Evolutionary conservation across 2,797 vertebrate species (phyloP).

Genomic region (Phalanger gymnotis): DNA sequence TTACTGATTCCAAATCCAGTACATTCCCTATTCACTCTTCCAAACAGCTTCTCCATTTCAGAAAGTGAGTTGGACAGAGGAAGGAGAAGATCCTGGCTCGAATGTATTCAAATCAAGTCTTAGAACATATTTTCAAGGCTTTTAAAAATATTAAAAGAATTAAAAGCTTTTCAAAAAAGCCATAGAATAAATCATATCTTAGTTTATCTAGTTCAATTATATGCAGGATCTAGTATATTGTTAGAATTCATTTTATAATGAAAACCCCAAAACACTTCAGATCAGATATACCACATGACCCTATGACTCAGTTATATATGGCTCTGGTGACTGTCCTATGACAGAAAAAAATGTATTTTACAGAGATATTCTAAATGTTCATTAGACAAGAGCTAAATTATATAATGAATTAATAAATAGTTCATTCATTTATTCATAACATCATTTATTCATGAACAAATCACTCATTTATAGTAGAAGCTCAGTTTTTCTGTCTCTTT

Average conservation of each 20-base stretch:
- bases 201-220: background rate
- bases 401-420: background rate
- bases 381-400: background rate
- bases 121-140: background rate
- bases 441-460: background rate
- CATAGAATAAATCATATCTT: background rate
- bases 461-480: background rate
- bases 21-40: background rate
- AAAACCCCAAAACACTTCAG: background rate
- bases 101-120: background rate
- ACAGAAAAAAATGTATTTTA: background rate
- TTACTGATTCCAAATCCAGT: background rate
- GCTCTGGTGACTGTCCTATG: background rate
- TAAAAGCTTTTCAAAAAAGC: background rate
- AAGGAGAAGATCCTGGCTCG: background rate
- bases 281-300: background rate
- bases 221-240: background rate
- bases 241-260: background rate
- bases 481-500: background rate
- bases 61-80: background rate
- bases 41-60: background rate
- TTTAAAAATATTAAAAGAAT: background rate
- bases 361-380: background rate
- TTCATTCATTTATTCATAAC: background rate
- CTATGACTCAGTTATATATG: background rate